phyloP scores from a whole-genome alignment of 2,113 vertebrate species.

The Lampris incognitus region DNA sequence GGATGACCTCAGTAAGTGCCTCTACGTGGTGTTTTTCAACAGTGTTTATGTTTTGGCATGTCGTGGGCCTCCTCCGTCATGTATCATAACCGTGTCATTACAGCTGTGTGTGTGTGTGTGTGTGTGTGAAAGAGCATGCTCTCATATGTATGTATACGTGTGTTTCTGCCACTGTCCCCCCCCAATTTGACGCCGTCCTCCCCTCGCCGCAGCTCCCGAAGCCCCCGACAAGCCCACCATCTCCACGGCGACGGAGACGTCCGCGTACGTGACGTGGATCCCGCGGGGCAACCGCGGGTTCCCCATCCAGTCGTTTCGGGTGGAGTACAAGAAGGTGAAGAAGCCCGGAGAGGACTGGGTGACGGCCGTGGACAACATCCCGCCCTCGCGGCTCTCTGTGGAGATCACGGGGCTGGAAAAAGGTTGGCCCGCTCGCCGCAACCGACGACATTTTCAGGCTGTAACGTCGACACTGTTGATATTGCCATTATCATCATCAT shows the following conservation, averaged over 20 bases:
- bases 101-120: conserved; percentile 10
- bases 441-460: neutral
- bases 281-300: conserved; percentile 95
- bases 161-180: neutral
- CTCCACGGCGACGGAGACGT: conserved; percentile 94
- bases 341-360: conserved; percentile 92
- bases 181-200: conserved; percentile 30
- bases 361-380: conserved; percentile 92
- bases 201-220: conserved; percentile 91
- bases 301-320: conserved; percentile 95
- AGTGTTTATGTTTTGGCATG: conserved; percentile 1
- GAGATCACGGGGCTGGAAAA: conserved; percentile 94
- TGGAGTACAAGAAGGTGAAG: conserved; percentile 94
- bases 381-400: conserved; percentile 95
- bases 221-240: conserved; percentile 97
- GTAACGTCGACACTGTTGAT: conserved; percentile 18
- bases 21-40: neutral
- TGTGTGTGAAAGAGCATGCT: neutral
- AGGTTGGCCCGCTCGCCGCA: conserved; percentile 78
- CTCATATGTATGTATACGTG: conserved; percentile 7
- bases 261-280: conserved; percentile 97
- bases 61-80: conserved; percentile 18
- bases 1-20: conserved; percentile 81
- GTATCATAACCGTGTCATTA: neutral
- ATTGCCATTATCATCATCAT: neutral